Evolutionary conservation across 2,113 vertebrate species (phyloP).

Genomic region (Hippocampus barbouri): DNA sequence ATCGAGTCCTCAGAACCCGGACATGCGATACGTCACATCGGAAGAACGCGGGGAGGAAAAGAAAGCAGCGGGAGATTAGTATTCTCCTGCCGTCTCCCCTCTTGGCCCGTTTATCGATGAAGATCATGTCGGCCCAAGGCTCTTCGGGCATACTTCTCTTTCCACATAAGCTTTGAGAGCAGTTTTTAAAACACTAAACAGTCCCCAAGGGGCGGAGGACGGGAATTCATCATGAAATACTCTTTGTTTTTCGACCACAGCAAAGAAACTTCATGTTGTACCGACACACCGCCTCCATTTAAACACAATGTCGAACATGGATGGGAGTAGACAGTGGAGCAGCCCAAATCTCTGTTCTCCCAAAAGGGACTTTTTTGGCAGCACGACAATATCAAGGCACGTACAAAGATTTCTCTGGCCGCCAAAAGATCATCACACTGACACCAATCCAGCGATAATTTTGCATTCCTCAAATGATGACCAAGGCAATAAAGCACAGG

Average conservation of each 20-base stretch:
- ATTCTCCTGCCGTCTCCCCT: constrained; percentile 58
- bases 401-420: background rate
- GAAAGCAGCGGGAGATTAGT: constrained; percentile 18
- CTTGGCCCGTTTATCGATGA: constrained; percentile 53
- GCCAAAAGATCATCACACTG: background rate
- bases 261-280: background rate
- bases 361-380: no score
- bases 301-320: no score
- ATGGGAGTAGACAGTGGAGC: no score
- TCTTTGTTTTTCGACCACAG: background rate
- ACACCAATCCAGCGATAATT: background rate
- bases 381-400: no score
- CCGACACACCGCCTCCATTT: background rate
- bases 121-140: constrained; percentile 34
- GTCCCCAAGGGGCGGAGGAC: background rate
- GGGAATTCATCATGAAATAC: constrained; percentile 14
- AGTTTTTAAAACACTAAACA: constrained; percentile 17
- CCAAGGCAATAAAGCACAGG: background rate
- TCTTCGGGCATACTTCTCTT: constrained; percentile 38
- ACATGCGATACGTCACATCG: constrained; percentile 16
- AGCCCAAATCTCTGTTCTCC: background rate
- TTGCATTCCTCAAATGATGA: background rate
- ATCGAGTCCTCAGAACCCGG: constrained; percentile 26
- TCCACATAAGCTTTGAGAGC: constrained; percentile 18
- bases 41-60: constrained; percentile 17